phyloP scores from a whole-genome alignment of 2,113 vertebrate species.

The Daubentonia madagascariensis region DNA sequence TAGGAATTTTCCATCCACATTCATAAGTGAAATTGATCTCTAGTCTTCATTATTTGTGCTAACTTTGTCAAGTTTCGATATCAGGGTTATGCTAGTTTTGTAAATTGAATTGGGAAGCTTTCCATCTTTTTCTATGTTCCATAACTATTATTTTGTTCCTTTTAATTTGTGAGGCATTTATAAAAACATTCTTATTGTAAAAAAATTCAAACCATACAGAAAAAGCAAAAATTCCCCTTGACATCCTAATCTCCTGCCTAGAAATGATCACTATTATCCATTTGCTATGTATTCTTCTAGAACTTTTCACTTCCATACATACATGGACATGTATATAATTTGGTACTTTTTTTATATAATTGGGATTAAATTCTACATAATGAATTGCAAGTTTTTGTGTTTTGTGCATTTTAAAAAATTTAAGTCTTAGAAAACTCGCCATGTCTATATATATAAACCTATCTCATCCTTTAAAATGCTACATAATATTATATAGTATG shows the following conservation, averaged over 20 bases:
- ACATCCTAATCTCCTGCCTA: not conserved
- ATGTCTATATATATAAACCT: not conserved
- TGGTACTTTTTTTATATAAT: not conserved
- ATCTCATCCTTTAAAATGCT: not conserved
- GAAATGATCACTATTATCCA: not conserved
- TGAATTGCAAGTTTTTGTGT: not conserved
- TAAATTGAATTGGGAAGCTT: constrained; percentile 67
- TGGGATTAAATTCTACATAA: not conserved
- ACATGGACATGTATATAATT: not conserved
- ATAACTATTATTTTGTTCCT: constrained; percentile 42
- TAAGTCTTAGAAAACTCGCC: not conserved
- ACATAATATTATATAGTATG: not conserved
- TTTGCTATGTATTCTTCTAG: not conserved
- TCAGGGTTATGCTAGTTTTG: constrained; percentile 11
- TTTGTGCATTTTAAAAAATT: not conserved
- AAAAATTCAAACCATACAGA: constrained; percentile 41
- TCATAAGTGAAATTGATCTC: constrained; percentile 52
- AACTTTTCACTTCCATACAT: not conserved
- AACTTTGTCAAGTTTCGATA: constrained; percentile 3
- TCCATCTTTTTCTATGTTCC: constrained; percentile 43
- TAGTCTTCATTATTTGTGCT: constrained; percentile 21
- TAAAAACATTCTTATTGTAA: constrained; percentile 33
- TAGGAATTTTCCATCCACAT: constrained; percentile 73
- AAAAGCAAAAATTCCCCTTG: constrained; percentile 6
- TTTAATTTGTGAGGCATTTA: constrained; percentile 39